A percentile compares a stretch with the other conserved stretches of the same genome.
Conservation (phyloP, 1,140 invertebrate genomes). For the Trichoplusia ni region DNA sequence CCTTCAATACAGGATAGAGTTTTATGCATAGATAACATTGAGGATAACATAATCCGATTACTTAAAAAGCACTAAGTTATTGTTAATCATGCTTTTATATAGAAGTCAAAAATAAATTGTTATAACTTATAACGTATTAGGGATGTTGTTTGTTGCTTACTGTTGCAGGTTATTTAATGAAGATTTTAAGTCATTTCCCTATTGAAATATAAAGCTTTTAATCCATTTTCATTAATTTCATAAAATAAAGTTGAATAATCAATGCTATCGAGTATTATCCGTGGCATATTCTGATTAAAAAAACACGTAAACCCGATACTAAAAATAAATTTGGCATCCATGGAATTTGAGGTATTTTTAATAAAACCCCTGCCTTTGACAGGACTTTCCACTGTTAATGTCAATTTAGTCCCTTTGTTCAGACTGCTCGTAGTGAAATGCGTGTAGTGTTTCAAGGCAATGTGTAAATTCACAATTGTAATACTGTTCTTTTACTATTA, state of each 20-base stretch:
- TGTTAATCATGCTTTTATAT: no score
- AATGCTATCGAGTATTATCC: neutral
- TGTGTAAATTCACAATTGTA: neutral
- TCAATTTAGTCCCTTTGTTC: constrained; percentile 14
- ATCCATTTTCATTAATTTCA: neutral
- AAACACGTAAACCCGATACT: neutral
- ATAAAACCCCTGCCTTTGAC: constrained; percentile 18
- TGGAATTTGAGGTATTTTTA: constrained; percentile 23
- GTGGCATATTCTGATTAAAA: neutral
- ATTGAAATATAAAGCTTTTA: no score
- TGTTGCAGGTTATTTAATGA: no score
- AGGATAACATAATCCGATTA: no score
- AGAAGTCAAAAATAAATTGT: no score
- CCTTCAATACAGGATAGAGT: no score
- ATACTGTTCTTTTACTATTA: no score
- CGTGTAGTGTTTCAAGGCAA: neutral
- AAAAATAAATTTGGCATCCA: constrained; percentile 1
- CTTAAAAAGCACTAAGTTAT: no score
- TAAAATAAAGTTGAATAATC: neutral
- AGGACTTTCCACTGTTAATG: neutral
- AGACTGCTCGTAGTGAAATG: neutral
- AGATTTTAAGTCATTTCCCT: no score
- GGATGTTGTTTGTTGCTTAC: no score
- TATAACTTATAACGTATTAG: no score
- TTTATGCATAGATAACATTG: no score